These are phyloP conservation scores for Microdon myrmicae DNA, from an alignment of 2,888 invertebrate species.

Conservation along the genomic window DNA sequence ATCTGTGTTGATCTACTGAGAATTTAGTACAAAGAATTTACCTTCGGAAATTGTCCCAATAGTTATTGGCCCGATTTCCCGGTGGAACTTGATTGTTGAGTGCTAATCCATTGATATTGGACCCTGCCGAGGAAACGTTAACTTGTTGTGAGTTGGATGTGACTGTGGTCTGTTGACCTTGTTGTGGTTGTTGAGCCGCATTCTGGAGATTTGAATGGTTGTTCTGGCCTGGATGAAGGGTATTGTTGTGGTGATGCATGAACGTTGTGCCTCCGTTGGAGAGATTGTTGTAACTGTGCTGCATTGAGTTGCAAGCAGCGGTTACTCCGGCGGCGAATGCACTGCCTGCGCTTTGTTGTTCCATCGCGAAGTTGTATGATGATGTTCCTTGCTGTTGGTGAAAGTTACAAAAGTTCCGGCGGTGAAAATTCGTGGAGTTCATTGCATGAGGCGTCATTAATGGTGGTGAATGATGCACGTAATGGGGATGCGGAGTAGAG, in stretches of 20 bases:
- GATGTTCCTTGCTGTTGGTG: conserved; percentile 55
- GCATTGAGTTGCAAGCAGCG: conserved; percentile 49
- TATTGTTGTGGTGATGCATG: conserved; percentile 67
- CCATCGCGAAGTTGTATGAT: conserved; percentile 29
- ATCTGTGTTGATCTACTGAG: conserved; percentile 4
- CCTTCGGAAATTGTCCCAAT: conserved; percentile 95
- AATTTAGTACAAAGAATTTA: conserved; percentile 65
- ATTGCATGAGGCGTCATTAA: conserved; percentile 51
- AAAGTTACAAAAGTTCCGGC: conserved; percentile 44
- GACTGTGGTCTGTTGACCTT: conserved; percentile 24
- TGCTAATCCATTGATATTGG: conserved; percentile 60
- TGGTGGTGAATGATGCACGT: conserved; percentile 56
- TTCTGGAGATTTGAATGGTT: conserved; percentile 65
- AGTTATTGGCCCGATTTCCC: conserved; percentile 90
- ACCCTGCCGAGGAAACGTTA: conserved; percentile 57
- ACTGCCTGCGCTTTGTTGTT: conserved; percentile 28
- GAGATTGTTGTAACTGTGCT: conserved; percentile 40
- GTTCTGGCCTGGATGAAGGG: conserved; percentile 60
- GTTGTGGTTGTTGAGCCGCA: conserved; percentile 56
- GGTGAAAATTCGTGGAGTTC: conserved; percentile 54
- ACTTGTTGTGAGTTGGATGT: conserved; percentile 39
- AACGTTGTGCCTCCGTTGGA: conserved; percentile 60
- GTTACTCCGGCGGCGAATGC: conserved; percentile 16
- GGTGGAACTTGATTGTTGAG: conserved; percentile 92
- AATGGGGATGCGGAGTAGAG: conserved; percentile 23